A percentile compares a stretch with the other conserved stretches of the same genome.
Conservation (phyloP, 2,888 invertebrate genomes). For the Camptogramma bilineatum region DNA sequence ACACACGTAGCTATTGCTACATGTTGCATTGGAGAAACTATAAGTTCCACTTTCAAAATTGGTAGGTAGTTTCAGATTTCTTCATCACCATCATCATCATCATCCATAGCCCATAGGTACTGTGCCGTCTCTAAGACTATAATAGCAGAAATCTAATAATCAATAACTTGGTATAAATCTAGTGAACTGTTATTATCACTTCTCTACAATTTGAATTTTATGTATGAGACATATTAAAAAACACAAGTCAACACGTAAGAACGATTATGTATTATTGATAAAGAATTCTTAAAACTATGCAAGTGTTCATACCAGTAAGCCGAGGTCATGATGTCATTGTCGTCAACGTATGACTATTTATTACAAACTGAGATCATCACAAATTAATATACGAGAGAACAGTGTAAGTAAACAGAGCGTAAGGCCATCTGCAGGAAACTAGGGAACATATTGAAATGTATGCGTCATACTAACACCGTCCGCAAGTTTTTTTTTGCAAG, state of each 20-base stretch:
- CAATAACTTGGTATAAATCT: too few species aligned
- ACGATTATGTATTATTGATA: conserved; percentile 5
- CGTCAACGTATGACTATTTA: conserved; percentile 60
- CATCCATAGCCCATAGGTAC: too few species aligned
- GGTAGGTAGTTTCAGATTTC: not conserved
- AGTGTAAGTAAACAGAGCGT: conserved; percentile 48
- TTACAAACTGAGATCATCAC: conserved; percentile 71
- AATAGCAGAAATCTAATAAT: too few species aligned
- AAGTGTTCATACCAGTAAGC: conserved; percentile 30
- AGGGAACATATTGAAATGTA: conserved; percentile 23
- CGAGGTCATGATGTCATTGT: conserved; percentile 75
- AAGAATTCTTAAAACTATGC: conserved; percentile 16
- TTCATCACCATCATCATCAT: too few species aligned
- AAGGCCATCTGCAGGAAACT: conserved; percentile 41
- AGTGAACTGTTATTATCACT: not conserved
- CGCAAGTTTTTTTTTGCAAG: not conserved
- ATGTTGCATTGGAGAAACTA: conserved; percentile 32
- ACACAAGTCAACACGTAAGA: not conserved
- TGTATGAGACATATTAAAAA: not conserved
- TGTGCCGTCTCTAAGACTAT: too few species aligned
- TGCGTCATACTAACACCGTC: conserved; percentile 31
- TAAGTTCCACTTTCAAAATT: conserved; percentile 27
- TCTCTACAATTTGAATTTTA: not conserved
- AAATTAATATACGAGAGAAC: conserved; percentile 60
- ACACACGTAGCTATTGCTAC: conserved; percentile 22